phyloP scores from a whole-genome alignment of 2,113 vertebrate genomes.

The Sarotherodon lohbergeri region DNA sequence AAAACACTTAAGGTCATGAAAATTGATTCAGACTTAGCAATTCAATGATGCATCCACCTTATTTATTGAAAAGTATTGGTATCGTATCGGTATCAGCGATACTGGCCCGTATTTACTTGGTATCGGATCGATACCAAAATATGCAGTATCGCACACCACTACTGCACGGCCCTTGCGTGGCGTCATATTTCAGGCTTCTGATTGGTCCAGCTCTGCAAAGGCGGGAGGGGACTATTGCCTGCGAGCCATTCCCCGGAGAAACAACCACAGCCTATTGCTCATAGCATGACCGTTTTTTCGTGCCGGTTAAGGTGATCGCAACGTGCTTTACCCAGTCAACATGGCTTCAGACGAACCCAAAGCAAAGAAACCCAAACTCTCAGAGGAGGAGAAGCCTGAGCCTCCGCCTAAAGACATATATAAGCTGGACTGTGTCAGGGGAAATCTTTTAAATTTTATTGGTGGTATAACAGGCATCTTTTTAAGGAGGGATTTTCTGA shows the following conservation, averaged over 20 bases:
- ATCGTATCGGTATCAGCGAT: too few relatives aligned
- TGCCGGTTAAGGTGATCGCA: conserved; percentile 12
- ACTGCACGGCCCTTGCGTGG: not conserved
- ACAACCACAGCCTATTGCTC: rapidly evolving
- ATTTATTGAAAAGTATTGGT: too few relatives aligned
- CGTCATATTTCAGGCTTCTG: not conserved
- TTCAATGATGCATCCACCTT: too few relatives aligned
- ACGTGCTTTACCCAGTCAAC: conserved; percentile 14
- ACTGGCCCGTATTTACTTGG: too few relatives aligned
- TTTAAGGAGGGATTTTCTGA: too few relatives aligned
- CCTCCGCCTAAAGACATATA: conserved; percentile 11
- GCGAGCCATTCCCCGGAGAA: not conserved
- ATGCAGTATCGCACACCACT: too few relatives aligned
- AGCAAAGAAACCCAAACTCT: conserved; percentile 78
- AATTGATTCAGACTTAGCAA: too few relatives aligned
- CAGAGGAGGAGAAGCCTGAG: conserved; percentile 58
- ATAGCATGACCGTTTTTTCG: not conserved
- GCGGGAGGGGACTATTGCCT: not conserved
- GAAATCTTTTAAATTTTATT: too few relatives aligned
- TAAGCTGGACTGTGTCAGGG: too few relatives aligned
- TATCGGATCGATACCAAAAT: too few relatives aligned
- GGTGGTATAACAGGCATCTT: too few relatives aligned
- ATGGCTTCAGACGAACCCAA: conserved; percentile 81
- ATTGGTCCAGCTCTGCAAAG: not conserved
- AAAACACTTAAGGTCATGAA: too few relatives aligned